These are phyloP conservation scores for Pharmacophagus antenor DNA, from an alignment of 2,888 invertebrate species.

Conservation along the genomic window DNA sequence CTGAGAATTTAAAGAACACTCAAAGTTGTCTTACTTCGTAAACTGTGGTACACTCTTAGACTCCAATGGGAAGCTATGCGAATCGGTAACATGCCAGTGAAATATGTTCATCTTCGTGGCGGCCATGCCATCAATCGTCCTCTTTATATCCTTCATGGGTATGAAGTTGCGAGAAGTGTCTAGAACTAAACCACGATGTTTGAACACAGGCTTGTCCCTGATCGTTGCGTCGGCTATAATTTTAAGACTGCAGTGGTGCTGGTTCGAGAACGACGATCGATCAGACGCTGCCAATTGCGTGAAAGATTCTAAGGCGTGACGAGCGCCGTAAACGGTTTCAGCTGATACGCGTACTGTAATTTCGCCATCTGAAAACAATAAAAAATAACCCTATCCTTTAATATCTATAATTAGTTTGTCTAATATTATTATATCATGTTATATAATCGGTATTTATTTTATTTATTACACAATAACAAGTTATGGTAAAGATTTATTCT, in stretches of 20 bases:
- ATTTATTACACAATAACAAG: too few relatives aligned
- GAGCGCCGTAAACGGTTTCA: conserved; percentile 85
- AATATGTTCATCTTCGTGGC: conserved; percentile 94
- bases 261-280: conserved; percentile 46
- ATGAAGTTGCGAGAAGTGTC: conserved; percentile 95
- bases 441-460: too few relatives aligned
- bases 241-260: conserved; percentile 75
- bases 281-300: conserved; percentile 82
- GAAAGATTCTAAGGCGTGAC: conserved; percentile 89
- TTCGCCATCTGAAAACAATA: conserved; percentile 55
- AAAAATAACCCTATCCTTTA: too few relatives aligned
- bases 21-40: conserved; percentile 83
- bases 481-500: too few relatives aligned
- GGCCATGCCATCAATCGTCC: conserved; percentile 91
- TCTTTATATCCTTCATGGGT: conserved; percentile 84
- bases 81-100: conserved; percentile 95
- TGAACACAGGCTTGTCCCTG: conserved; percentile 89
- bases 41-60: conserved; percentile 87
- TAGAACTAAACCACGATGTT: conserved; percentile 91
- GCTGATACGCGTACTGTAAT: conserved; percentile 80
- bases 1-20: too few relatives aligned
- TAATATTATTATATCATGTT: too few relatives aligned
- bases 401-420: too few relatives aligned
- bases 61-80: conserved; percentile 95
- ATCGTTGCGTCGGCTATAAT: conserved; percentile 84